Evolutionary conservation across 2,797 vertebrate species (phyloP), one percentile per base, ranked within the genome.

Genomic region (Tolypeutes matacus): DNA sequence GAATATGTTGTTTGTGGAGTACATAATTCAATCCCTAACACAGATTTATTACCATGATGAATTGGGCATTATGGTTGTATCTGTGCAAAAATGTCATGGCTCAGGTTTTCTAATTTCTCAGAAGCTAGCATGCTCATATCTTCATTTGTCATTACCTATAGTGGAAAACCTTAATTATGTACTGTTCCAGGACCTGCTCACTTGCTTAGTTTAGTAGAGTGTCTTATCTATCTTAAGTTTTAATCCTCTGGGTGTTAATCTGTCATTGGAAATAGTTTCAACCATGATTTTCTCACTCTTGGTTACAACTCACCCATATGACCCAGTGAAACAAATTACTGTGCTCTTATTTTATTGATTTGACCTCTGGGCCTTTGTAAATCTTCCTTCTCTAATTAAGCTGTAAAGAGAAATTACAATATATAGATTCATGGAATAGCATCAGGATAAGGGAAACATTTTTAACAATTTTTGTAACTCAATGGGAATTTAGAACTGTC

Each of bases 351-450:
- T 82, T n/a, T 21, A 93, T 96, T 93, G 89, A 96, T 93, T 90
- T 94, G 75, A 86, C 83, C 62, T 78, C 82, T 49, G 29, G 80
- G 49, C 25, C 69, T 92, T 91, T 86, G 83, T 82, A 95, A 95
- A 97, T 96, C 82, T 89, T 94, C 65, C 42, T 89, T 96, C 70
- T 91, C 78, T 96, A 97, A 95, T 96, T 96, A 95, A 58, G 20
- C 65, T 96, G 46, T 77, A 94, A 88, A 96, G 62, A 67, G 31
- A 82, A 86, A 70, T 91, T 53, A 21, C 46, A 91, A 91, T 86
- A 77, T 78, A 89, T 65, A 92, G 86, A 95, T 88, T 95, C 64
- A 89, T 78, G 51, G 13, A 83, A 69, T 82, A 89, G 18, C 14
- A 90, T 70, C 14, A 65, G 25, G 42, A 89, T 10, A 64, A 9